Base-by-base conservation (phyloP, 2,888 invertebrate species). In the Zonitis immaculata region DNA sequence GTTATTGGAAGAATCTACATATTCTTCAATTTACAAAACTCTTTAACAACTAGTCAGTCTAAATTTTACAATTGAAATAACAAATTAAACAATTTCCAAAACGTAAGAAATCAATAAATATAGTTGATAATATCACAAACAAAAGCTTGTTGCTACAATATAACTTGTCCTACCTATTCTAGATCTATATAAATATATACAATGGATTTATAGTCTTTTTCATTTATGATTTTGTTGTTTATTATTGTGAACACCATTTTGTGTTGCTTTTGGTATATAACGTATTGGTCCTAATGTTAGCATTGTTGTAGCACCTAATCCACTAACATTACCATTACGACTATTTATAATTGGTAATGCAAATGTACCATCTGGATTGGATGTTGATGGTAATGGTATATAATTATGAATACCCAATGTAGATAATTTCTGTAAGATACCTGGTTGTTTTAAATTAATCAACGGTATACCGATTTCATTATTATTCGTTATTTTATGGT, bases 381-480 rank as follows among this genome's bases (percentile, higher is more conserved):
- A 22, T 22, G 22, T 22, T 61, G 84, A 84, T 1, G 85, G 85
- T 56, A 89, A 69, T 0, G 89, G 88, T 64, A 89, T 88, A 73
- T 85, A 88, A 75, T 85, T 86, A 66, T 83, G 82, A 57, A 89
- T 86, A 39, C 89, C 89, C 66, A 88, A 76, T 66, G 74, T 80
- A 57, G 82, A 79, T 9, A 89, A 76, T 60, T 85, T 80, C 62
- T 81, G 81, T 46, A 87, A 73, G 20, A 84, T 82, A 11, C 84
- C 83, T 8, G 85, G 84, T 54, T 86, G 84, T 44, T 85, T 84
- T 22, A 89, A 70, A 67, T 89, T 88, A 0, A 89, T 84, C 1
- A 89, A 82, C 0, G 89, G 89, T 62, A 89, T 75, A 0, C 87
- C 88, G 52, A 89, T 74, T 66, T 89, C 88, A 69, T 72, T 80